phyloP scores from a whole-genome alignment of 2,888 invertebrate species.

The Idaea biselata region DNA sequence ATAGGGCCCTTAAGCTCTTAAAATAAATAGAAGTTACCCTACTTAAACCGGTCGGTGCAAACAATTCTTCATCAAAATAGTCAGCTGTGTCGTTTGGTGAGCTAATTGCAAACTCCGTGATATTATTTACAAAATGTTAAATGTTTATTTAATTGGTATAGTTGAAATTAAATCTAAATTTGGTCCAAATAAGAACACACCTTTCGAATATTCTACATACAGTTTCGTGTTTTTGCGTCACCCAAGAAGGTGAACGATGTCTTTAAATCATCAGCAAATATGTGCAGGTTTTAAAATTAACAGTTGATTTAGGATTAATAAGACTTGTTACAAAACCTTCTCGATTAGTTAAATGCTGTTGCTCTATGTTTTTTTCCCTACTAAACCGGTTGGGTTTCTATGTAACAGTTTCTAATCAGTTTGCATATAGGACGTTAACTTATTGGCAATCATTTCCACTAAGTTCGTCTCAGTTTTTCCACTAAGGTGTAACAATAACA shows the following conservation, averaged over 20 bases:
- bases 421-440: not conserved
- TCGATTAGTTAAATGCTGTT: not conserved
- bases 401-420: not conserved
- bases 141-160: not conserved
- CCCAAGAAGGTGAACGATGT: conserved; percentile 10
- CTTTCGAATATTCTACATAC: conserved; percentile 16
- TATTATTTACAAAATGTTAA: conserved; percentile 3
- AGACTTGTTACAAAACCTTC: not conserved
- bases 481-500: too few species aligned
- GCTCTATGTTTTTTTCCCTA: not conserved
- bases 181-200: conserved; percentile 13
- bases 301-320: not conserved
- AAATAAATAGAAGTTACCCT: too few species aligned
- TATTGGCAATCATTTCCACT: too few species aligned
- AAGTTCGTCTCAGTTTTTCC: too few species aligned
- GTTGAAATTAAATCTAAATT: conserved; percentile 3
- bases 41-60: not conserved
- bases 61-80: not conserved
- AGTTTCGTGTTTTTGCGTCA: conserved; percentile 15
- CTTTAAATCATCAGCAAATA: conserved; percentile 12
- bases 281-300: not conserved
- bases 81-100: not conserved
- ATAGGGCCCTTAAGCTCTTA: too few species aligned
- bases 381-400: not conserved
- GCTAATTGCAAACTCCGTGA: conserved; percentile 3